Conservation (phyloP, 2,113 vertebrate species). For the Nansenia antarctica region DNA sequence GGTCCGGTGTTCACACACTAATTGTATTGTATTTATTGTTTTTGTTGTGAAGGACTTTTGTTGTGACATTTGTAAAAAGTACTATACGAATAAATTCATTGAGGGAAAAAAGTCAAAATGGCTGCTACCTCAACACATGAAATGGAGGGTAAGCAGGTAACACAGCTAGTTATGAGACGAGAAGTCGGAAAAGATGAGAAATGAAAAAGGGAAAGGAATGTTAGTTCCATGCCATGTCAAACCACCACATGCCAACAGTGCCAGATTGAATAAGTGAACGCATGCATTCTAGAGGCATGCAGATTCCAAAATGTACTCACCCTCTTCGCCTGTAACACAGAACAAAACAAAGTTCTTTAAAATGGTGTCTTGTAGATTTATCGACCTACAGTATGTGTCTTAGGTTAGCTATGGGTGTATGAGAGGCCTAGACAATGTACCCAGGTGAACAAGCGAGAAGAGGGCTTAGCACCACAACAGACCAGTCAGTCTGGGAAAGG, state of each 20-base stretch:
- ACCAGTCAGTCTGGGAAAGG: conserved; percentile 30
- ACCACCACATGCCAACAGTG: neutral
- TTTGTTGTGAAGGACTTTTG: too few relatives aligned
- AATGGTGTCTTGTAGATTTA: neutral
- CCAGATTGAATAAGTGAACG: neutral
- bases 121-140: neutral
- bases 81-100: neutral
- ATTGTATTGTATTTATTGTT: too few relatives aligned
- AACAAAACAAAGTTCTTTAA: neutral
- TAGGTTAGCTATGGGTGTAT: neutral
- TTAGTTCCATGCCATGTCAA: too few relatives aligned
- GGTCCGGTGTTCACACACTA: too few relatives aligned
- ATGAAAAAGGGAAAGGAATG: too few relatives aligned
- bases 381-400: neutral
- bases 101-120: neutral
- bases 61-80: too few relatives aligned
- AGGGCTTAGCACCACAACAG: conserved; percentile 6
- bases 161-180: too few relatives aligned
- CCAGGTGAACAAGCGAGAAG: neutral
- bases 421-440: neutral
- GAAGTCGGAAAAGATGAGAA: too few relatives aligned
- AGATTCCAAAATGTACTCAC: neutral
- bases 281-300: neutral
- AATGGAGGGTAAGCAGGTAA: too few relatives aligned
- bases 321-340: conserved; percentile 12